Base-by-base conservation (phyloP, 2,888 invertebrate genomes). In the Epinotia nisella region DNA sequence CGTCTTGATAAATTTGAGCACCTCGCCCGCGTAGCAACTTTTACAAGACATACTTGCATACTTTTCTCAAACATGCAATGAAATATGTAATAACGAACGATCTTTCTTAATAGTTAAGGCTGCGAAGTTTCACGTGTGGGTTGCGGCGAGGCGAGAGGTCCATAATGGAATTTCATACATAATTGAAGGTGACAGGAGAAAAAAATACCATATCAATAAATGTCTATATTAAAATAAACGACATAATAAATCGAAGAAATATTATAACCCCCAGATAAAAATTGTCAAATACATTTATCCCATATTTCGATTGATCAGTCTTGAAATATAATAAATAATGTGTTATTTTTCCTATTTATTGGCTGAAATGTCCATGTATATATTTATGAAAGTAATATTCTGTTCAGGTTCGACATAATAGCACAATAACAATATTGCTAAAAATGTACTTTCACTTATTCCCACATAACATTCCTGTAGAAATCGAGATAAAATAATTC, bases 231-330 rank as follows among this genome's bases (percentile, higher is more conserved):
- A 81, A 83, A 85, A 77, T 74, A 75, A 76, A 75, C 74, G 78
- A 75, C 77, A 78, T 80, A 81, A 78, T 82, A 80, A 78, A 78
- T 83, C 78, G 81, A 82, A 77, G 78, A 83, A 76, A 82, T 83
- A 82, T 80, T 82, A 82, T 83, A 82, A 82, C 80, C 82, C 83
- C 78, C 81, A 82, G 79, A 83, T 83, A 87, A 85, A 85, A 86
- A 81, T 83, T 84, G 41, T 55, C 49, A 61, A 82, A 83, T 84
- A 56, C 82, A 84, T 81, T 80, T 80, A 78, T 72, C 70, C 62
- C 75, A 79, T 78, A 83, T 84, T 85, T 80, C 76, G 74, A 79
- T 80, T 79, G 79, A 79, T 83, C 83, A 84, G 82, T 85, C 85
- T 84, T 84, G 69, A 72, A 62, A 61, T 56, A 71, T 66, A 71